A percentile compares a stretch with the other conserved stretches of the same genome.
phyloP scores from a whole-genome alignment of 2,113 vertebrate species.

The Bos indicus region DNA sequence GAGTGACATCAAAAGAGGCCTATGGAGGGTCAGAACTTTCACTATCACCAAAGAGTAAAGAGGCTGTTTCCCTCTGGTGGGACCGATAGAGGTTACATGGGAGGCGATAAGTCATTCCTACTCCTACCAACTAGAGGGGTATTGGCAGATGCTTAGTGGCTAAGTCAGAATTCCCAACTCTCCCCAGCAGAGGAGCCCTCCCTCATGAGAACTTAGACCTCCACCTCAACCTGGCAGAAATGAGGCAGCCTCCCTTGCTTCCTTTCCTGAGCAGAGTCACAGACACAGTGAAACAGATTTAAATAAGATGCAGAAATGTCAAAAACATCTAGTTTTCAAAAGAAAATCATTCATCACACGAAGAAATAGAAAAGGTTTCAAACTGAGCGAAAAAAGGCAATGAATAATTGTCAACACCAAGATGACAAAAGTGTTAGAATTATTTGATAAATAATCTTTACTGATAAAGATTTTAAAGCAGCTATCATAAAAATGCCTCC shows the following conservation, averaged over 20 bases:
- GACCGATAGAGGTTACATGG: not conserved
- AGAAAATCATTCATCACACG: not conserved
- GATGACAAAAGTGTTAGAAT: not conserved
- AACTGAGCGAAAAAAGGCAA: not conserved
- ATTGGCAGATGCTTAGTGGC: not conserved
- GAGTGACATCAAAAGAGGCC: not conserved
- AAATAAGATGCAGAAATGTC: not conserved
- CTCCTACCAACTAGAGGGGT: not conserved
- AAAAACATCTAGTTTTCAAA: not conserved
- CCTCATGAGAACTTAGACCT: not conserved
- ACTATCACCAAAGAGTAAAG: not conserved
- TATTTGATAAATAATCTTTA: not conserved
- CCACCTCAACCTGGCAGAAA: not conserved
- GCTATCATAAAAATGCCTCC: not conserved
- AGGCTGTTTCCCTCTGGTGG: not conserved
- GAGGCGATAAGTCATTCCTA: not conserved
- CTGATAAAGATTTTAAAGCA: not conserved
- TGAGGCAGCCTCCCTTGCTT: not conserved
- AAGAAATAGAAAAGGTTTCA: not conserved
- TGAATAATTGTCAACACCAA: not conserved
- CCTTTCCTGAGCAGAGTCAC: not conserved
- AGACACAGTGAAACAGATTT: not conserved
- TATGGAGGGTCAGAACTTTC: not conserved
- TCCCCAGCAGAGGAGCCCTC: not conserved
- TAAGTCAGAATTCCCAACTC: not conserved